A percentile compares a stretch with the other conserved stretches of the same genome.
These are phyloP conservation scores for Aradophagus sp. DNA, from an alignment of 1,140 invertebrate species.

Conservation along the genomic window DNA sequence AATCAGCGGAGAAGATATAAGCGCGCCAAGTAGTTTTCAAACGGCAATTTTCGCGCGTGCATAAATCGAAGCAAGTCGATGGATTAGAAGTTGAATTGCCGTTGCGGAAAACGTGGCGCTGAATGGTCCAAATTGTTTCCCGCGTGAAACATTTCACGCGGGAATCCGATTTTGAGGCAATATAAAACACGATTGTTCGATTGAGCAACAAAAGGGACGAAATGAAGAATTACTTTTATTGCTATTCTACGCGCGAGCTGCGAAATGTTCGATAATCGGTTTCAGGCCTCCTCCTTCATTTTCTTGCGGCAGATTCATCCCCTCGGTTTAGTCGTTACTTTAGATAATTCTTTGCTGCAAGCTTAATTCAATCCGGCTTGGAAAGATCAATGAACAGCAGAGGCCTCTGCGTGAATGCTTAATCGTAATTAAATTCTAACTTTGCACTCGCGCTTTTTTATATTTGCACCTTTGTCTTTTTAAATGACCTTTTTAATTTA, in stretches of 20 bases:
- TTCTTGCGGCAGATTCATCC: constrained; percentile 22
- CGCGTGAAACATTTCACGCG: constrained; percentile 1
- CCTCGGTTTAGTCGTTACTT: constrained; percentile 12
- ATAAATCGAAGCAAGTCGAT: constrained; percentile 17
- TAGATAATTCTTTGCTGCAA: constrained; percentile 23
- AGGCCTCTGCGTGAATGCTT: no score
- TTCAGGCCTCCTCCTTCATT: constrained; percentile 22
- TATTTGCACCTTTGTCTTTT: no score
- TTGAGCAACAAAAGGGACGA: constrained; percentile 7
- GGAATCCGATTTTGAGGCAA: constrained; percentile 10
- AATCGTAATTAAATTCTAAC: no score
- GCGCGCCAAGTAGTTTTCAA: no score
- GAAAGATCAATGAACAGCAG: no score
- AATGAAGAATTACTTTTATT: constrained; percentile 33
- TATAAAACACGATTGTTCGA: constrained; percentile 19
- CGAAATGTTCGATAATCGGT: constrained; percentile 19
- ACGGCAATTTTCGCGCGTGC: constrained; percentile 22
- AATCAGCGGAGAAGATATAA: no score
- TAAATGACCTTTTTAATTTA: no score
- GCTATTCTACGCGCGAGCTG: constrained; percentile 15
- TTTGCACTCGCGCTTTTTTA: no score
- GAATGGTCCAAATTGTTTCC: constrained; percentile 21
- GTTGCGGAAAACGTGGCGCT: constrained; percentile 10
- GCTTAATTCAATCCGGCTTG: constrained; percentile 30
- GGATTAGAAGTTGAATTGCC: constrained; percentile 34